phyloP scores from a whole-genome alignment of 1,140 invertebrate genomes.

The Cydia strobilella region DNA sequence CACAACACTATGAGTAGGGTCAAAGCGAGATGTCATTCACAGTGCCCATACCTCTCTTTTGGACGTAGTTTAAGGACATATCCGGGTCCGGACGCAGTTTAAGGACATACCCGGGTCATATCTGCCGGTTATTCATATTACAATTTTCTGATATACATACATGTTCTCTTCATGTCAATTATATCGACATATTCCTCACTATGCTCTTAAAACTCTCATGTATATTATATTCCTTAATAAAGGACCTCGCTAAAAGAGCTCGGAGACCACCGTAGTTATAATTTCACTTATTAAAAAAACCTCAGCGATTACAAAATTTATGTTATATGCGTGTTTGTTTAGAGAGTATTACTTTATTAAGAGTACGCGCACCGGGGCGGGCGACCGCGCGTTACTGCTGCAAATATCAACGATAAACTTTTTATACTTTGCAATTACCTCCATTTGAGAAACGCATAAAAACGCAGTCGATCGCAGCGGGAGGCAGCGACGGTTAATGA shows the following conservation, averaged over 20 bases:
- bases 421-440: slow-evolving; percentile 74
- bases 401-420: slow-evolving; percentile 67
- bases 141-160: slow-evolving; percentile 37
- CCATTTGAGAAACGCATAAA: slow-evolving; percentile 69
- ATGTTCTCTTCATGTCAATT: slow-evolving; percentile 43
- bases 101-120: too few species aligned
- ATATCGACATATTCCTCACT: slow-evolving; percentile 6
- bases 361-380: slow-evolving; percentile 59
- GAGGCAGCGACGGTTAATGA: slow-evolving; percentile 50
- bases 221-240: slow-evolving; percentile 69
- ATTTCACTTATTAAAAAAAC: slow-evolving; percentile 74
- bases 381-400: slow-evolving; percentile 50
- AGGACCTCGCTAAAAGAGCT: slow-evolving; percentile 52
- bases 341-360: slow-evolving; percentile 79
- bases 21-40: too few species aligned
- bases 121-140: too few species aligned
- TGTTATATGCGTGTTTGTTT: slow-evolving; percentile 76
- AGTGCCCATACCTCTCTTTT: too few species aligned
- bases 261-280: slow-evolving; percentile 70
- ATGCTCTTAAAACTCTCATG: slow-evolving; percentile 37
- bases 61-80: too few species aligned
- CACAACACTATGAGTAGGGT: too few species aligned
- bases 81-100: too few species aligned
- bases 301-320: slow-evolving; percentile 70
- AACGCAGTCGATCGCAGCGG: slow-evolving; percentile 55